A percentile compares a stretch with the other conserved stretches of the same genome.
phyloP scores from a whole-genome alignment of 1,140 invertebrate genomes.

The Papilio xuthus region DNA sequence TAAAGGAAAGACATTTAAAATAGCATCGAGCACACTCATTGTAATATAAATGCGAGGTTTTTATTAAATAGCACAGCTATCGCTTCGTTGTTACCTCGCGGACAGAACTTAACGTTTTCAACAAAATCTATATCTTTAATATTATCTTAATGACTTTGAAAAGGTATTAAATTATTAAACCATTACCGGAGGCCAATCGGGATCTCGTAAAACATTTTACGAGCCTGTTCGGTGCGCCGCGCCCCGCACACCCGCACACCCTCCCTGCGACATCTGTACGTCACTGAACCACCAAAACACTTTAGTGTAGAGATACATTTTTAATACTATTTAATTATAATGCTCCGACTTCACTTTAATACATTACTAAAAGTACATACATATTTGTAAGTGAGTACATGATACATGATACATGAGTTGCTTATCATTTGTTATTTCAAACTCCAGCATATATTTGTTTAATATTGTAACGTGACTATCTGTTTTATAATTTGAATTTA shows the following conservation, averaged over 20 bases:
- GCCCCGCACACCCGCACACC: neutral
- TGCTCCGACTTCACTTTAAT: neutral
- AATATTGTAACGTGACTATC: neutral
- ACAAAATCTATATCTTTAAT: neutral
- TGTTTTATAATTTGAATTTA: neutral
- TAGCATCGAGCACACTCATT: no score
- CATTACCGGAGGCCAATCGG: conserved; percentile 5
- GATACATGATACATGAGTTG: neutral
- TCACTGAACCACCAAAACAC: neutral
- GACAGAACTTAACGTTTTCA: neutral
- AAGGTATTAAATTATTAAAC: conserved; percentile 28
- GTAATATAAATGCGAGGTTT: neutral
- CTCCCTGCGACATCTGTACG: neutral
- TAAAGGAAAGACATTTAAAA: neutral
- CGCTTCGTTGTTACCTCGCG: neutral
- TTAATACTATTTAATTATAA: neutral
- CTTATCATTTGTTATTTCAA: neutral
- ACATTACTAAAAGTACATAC: neutral
- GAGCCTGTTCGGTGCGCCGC: neutral
- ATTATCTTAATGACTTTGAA: conserved; percentile 10
- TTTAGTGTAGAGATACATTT: neutral
- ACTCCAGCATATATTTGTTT: neutral
- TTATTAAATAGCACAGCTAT: neutral
- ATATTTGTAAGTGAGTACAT: neutral
- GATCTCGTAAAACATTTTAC: conserved; percentile 23